Conservation (phyloP, 2,113 vertebrate genomes). For the Oryctolagus cuniculus region DNA sequence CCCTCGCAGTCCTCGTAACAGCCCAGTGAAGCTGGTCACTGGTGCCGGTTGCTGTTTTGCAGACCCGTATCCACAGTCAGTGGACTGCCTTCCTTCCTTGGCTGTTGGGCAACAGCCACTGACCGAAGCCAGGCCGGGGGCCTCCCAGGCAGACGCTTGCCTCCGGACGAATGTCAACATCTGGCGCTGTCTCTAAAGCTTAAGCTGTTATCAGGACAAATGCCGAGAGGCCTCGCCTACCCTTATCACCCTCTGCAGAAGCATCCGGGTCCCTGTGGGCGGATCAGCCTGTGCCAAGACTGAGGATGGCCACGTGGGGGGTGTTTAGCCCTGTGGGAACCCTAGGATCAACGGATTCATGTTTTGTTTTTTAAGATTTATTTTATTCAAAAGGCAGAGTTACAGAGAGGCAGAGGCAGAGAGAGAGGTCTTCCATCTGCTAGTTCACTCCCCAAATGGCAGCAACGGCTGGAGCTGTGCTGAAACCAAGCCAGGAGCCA, state of each 20-base stretch:
- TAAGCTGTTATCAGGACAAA: slow-evolving; percentile 18
- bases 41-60: not conserved
- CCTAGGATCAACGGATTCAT: too few species aligned
- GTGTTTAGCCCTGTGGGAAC: not conserved
- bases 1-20: not conserved
- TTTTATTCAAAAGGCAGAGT: too few species aligned
- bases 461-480: too few species aligned
- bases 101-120: not conserved
- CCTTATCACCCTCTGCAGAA: slow-evolving; percentile 53
- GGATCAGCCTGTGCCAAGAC: not conserved
- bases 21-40: not conserved
- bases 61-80: not conserved
- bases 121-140: slow-evolving; percentile 5
- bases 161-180: not conserved
- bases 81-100: not conserved
- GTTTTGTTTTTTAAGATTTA: too few species aligned
- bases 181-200: not conserved
- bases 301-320: not conserved
- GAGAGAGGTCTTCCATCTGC: too few species aligned
- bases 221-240: slow-evolving; percentile 8
- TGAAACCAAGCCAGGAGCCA: too few species aligned
- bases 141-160: not conserved
- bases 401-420: too few species aligned
- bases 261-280: not conserved
- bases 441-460: too few species aligned